phyloP scores from a whole-genome alignment of 2,113 vertebrate species.

The Tympanuchus pallidicinctus region DNA sequence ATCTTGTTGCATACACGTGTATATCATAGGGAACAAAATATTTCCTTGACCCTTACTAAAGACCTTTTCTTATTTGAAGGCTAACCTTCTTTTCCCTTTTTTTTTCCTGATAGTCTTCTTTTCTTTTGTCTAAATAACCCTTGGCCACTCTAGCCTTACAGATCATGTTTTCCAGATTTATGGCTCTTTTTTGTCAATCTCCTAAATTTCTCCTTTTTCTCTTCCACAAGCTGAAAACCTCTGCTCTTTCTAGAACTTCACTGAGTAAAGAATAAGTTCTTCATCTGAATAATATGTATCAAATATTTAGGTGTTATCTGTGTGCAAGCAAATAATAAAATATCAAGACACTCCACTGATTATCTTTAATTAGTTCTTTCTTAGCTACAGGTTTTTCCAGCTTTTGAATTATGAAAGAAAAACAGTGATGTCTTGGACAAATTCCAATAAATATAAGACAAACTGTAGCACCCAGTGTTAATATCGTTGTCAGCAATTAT shows the following conservation, averaged over 20 bases:
- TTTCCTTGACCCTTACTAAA: not conserved
- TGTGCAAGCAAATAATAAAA: not conserved
- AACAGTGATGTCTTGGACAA: not conserved
- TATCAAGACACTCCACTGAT: not conserved
- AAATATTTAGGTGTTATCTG: not conserved
- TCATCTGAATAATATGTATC: not conserved
- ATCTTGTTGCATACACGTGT: not conserved
- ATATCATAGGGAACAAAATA: not conserved
- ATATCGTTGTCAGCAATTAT: not conserved
- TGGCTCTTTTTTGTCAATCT: not conserved
- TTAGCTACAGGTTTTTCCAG: not conserved
- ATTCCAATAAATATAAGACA: not conserved
- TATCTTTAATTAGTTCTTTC: not conserved
- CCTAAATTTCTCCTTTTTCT: not conserved
- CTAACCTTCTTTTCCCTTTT: not conserved
- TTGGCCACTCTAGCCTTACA: not conserved
- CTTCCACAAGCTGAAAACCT: not conserved
- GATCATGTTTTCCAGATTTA: not conserved
- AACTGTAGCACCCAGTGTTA: not conserved
- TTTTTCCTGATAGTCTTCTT: not conserved
- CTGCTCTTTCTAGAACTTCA: not conserved
- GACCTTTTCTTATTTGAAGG: not conserved
- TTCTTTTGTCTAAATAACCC: not conserved
- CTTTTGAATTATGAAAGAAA: constrained; percentile 7
- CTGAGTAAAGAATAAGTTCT: not conserved